Percentiles rank a stretch among this genome's conserved stretches.
Evolutionary conservation across 2,888 invertebrate species (phyloP).

Genomic region (Drosophila subquinaria): DNA sequence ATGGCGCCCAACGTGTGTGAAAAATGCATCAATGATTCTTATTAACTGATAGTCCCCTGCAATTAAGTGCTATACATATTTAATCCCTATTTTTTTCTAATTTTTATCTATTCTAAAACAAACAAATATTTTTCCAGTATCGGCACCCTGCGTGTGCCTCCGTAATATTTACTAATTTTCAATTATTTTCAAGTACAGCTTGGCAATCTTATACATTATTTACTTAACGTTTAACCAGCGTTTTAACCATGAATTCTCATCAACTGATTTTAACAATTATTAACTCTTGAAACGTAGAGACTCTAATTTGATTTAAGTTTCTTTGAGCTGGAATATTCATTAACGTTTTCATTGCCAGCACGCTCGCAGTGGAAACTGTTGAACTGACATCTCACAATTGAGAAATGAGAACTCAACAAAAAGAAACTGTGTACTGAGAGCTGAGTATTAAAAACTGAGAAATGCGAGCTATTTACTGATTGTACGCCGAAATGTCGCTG

Average conservation of each 20-base stretch:
- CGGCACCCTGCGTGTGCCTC: too few species aligned
- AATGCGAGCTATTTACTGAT: conserved; percentile 58
- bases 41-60: too few species aligned
- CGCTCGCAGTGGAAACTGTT: conserved; percentile 26
- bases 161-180: background rate
- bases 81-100: too few species aligned
- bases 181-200: background rate
- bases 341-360: conserved; percentile 53
- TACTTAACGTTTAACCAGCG: background rate
- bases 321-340: conserved; percentile 39
- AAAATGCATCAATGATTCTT: background rate
- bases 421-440: conserved; percentile 10
- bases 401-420: conserved; percentile 7
- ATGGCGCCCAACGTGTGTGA: too few species aligned
- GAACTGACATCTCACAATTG: conserved; percentile 35
- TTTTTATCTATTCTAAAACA: too few species aligned
- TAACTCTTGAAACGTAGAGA: background rate
- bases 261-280: background rate
- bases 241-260: background rate
- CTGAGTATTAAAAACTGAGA: conserved; percentile 4
- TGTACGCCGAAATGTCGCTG: conserved; percentile 74
- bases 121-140: too few species aligned
- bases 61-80: too few species aligned
- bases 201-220: background rate
- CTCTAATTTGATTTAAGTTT: conserved; percentile 13